Evolutionary conservation across 2,797 vertebrate species (phyloP).

Genomic region (Microcaecilia unicolor): DNA sequence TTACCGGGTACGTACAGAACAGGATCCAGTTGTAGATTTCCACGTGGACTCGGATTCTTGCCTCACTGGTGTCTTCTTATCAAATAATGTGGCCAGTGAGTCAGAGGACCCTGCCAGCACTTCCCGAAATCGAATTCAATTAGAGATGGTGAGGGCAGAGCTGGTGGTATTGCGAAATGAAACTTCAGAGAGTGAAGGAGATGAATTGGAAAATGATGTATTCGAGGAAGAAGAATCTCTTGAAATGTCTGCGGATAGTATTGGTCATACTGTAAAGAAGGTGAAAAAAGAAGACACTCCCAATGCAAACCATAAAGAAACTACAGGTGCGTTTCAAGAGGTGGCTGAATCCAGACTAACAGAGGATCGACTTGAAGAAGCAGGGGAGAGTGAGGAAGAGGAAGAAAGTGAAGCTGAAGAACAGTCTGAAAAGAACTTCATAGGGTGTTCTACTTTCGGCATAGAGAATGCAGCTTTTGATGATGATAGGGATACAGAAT

Average conservation of each 20-base stretch:
- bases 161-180: constrained; percentile 69
- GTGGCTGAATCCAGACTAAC: not conserved
- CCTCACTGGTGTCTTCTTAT: not conserved
- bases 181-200: constrained; percentile 64
- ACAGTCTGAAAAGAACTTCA: constrained; percentile 30
- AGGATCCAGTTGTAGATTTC: constrained; percentile 11
- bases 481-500: constrained; percentile 67
- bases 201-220: constrained; percentile 37
- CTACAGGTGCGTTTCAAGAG: not conserved
- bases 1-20: too few species aligned
- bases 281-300: constrained; percentile 1
- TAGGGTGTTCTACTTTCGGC: constrained; percentile 58
- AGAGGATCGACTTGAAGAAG: constrained; percentile 22
- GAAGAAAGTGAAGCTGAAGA: constrained; percentile 48
- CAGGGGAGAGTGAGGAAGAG: constrained; percentile 35
- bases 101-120: constrained; percentile 24
- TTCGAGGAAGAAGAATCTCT: constrained; percentile 40
- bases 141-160: constrained; percentile 56
- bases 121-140: constrained; percentile 28
- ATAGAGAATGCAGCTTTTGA: constrained; percentile 87
- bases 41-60: constrained; percentile 13
- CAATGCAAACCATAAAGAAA: not conserved
- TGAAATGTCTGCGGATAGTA: too few species aligned
- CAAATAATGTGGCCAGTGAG: constrained; percentile 26
- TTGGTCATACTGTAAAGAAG: too few species aligned